Conservation (phyloP, 2,113 vertebrate species). For the Neotoma lepida region DNA sequence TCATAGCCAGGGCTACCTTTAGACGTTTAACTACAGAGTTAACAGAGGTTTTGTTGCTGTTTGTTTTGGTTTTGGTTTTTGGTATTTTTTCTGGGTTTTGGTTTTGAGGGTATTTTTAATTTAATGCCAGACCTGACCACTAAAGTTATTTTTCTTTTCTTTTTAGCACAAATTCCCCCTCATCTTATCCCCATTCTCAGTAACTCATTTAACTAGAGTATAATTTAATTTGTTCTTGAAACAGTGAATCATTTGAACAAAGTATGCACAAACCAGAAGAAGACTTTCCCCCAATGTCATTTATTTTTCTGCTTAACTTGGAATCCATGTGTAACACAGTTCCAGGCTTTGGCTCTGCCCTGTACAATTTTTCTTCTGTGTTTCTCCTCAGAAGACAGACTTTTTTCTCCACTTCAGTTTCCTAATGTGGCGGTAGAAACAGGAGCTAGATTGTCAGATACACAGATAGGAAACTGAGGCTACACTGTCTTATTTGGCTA, state of each 20-base stretch:
- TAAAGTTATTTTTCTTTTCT: background rate
- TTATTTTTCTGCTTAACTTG: conserved; percentile 14
- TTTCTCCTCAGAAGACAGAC: background rate
- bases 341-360: background rate
- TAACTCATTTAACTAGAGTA: conserved; percentile 36
- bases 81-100: background rate
- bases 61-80: background rate
- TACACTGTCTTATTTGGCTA: conserved; percentile 43
- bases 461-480: background rate
- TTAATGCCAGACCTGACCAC: background rate
- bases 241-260: background rate
- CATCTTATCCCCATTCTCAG: background rate
- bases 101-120: background rate
- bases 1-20: background rate
- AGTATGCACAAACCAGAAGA: conserved; percentile 8
- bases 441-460: background rate
- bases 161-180: background rate
- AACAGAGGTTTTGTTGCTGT: background rate
- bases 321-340: background rate
- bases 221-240: conserved; percentile 63
- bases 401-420: background rate
- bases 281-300: background rate
- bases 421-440: background rate
- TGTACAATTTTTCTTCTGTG: background rate
- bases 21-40: background rate